Percentiles rank a stretch among this genome's conserved stretches.
Conservation (phyloP, 2,888 invertebrate genomes). For the Netelia inedita region DNA sequence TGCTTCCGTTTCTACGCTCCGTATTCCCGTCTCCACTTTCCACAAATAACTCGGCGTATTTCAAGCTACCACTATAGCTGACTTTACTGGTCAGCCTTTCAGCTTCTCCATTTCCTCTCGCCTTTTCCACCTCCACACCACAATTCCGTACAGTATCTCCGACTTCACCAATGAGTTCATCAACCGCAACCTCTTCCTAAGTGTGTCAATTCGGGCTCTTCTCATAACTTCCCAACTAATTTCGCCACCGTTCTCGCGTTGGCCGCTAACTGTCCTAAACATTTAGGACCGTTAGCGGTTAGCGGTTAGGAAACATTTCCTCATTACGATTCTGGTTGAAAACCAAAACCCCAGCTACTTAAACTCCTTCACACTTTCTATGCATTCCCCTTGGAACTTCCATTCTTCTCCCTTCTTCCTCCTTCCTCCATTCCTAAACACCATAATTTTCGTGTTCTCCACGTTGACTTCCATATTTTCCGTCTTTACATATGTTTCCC, state of each 20-base stretch:
- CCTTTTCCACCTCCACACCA: constrained; percentile 3
- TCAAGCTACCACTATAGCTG: background rate
- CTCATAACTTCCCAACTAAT: background rate
- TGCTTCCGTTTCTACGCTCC: constrained; percentile 3
- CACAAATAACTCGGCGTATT: constrained; percentile 5
- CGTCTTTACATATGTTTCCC: background rate
- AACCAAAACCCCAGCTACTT: background rate
- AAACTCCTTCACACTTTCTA: background rate
- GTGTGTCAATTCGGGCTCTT: background rate
- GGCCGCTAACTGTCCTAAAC: background rate
- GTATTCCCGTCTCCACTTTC: background rate
- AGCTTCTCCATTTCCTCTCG: background rate
- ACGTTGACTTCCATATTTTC: background rate
- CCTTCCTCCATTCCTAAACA: background rate
- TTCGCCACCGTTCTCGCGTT: background rate
- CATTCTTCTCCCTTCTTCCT: background rate
- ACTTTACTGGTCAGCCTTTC: background rate
- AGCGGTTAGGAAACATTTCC: no score
- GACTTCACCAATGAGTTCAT: background rate
- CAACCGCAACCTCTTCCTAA: background rate
- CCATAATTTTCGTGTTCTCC: background rate
- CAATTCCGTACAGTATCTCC: background rate
- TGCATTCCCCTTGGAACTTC: background rate
- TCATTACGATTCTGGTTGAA: background rate
- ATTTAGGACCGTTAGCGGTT: no score